Base-by-base conservation (phyloP, 2,113 vertebrate species). In the Pteruthius melanotis region DNA sequence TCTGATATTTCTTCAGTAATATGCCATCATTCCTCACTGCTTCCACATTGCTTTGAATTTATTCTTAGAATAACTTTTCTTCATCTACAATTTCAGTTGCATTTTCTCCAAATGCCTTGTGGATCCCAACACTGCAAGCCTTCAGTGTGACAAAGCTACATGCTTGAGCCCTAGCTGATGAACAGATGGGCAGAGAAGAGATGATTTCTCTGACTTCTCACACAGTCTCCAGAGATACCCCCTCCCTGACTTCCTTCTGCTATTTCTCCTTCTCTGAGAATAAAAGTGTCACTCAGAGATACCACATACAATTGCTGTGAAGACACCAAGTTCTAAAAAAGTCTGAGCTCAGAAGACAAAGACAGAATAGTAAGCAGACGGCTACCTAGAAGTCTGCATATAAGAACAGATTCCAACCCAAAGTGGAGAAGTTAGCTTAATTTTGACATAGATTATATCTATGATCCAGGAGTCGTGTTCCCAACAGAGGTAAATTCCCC, bases 101-200 rank as follows among this genome's bases (percentile, higher is more conserved):
- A 56, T 82, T 91, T 94, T 87, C 31, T 82, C 19, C 69, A 71
- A 91, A 84, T 72, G 61, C 19, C 21, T 74, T 59, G 57, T 47
- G 44, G 23, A 85, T 47, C 57, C 56, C 44, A 64, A 5, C 37
- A 68, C 61, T 54, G 40, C 21, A 78, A 79, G 49, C 31, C 78
- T 79, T 49, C 63, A 64, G 17, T 27, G 49, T 90, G 88, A 85
- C 75, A 93, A 85, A 90, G 63, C 5, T 82, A 16, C 59, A 74
- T 1, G 0, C 49, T 84, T 65, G 66, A 90, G 92, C 45, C 57
- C 22, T 65, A 44, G 59, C 1, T 88, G 70, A 61, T 23, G 75
- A 96, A 75, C 65, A 91, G 83, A 79, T 93, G 70, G 92, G 54
- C 37, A 95, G 35, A 76, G 52, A 85, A 82, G 63, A 77, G 37